These are phyloP conservation scores for Dascillus cervinus DNA, from an alignment of 2,888 invertebrate species.

Conservation along the genomic window DNA sequence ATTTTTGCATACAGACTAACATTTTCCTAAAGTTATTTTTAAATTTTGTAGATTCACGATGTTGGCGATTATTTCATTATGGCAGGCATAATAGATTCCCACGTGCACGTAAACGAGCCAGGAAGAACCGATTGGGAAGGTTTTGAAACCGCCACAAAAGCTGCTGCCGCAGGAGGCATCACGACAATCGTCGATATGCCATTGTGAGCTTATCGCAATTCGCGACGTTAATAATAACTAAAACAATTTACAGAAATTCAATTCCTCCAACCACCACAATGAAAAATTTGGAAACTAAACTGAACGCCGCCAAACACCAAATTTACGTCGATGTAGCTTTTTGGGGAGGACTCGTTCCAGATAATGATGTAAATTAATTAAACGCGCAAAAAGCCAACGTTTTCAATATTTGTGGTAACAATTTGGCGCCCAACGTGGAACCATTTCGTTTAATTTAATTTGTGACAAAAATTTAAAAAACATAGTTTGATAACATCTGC, in stretches of 20 bases:
- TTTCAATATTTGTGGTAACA: no score
- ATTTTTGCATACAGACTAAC: no score
- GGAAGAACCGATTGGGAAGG: conserved; percentile 67
- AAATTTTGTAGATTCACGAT: conserved; percentile 37
- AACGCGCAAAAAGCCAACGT: no score
- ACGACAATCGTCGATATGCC: conserved; percentile 69
- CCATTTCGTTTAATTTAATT: no score
- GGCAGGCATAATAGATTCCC: conserved; percentile 64
- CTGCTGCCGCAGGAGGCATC: conserved; percentile 65
- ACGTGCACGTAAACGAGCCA: conserved; percentile 68
- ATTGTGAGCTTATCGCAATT: conserved; percentile 54
- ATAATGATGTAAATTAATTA: conserved; percentile 56
- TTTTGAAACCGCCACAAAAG: conserved; percentile 59
- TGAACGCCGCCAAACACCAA: conserved; percentile 48
- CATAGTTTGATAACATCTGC: no score
- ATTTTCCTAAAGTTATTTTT: not conserved
- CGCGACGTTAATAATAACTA: conserved; percentile 6
- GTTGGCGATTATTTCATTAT: conserved; percentile 50
- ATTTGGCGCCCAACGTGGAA: no score
- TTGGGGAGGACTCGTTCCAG: conserved; percentile 72
- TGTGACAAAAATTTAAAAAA: no score
- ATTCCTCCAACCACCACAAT: conserved; percentile 63
- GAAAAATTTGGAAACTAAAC: conserved; percentile 53
- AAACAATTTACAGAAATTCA: conserved; percentile 50
- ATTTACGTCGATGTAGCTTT: conserved; percentile 64